A percentile compares a stretch with the other conserved stretches of the same genome.
These are phyloP conservation scores for Orthonychiurus folsomi DNA, from an alignment of 2,888 invertebrate genomes.

Conservation along the genomic window DNA sequence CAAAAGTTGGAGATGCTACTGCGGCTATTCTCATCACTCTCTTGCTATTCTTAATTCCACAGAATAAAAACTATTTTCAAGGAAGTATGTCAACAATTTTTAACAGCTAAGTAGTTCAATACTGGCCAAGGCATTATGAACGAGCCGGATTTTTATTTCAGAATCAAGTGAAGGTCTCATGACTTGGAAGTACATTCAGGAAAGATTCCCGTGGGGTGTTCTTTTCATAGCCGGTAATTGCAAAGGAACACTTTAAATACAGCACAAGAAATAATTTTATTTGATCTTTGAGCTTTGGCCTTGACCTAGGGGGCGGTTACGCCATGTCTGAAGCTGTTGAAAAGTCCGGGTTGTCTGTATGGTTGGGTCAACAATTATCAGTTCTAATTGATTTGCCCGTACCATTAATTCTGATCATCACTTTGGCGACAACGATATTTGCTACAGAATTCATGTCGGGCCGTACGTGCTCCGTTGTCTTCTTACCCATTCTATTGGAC, in stretches of 20 bases:
- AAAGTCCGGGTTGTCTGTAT: conserved; percentile 62
- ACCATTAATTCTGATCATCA: conserved; percentile 60
- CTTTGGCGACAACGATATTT: conserved; percentile 66
- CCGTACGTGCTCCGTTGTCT: conserved; percentile 79
- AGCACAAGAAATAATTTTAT: neutral
- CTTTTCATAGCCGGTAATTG: conserved; percentile 32
- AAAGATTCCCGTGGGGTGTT: conserved; percentile 73
- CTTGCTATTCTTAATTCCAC: conserved; percentile 73
- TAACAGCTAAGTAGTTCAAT: too few relatives aligned
- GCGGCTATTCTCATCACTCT: conserved; percentile 69
- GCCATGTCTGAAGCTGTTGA: conserved; percentile 79
- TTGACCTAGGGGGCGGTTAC: conserved; percentile 66
- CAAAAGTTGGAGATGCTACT: conserved; percentile 17
- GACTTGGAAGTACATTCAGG: conserved; percentile 69
- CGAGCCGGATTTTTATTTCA: conserved; percentile 3
- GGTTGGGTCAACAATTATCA: conserved; percentile 63
- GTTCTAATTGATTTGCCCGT: conserved; percentile 57
- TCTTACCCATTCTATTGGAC: conserved; percentile 72
- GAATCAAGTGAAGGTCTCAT: conserved; percentile 13
- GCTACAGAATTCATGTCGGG: conserved; percentile 85
- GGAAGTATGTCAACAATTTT: conserved; percentile 44
- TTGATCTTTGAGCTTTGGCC: neutral
- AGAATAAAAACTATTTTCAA: conserved; percentile 64
- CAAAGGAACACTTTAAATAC: neutral
- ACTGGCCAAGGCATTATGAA: too few relatives aligned